Evolutionary conservation across 2,797 vertebrate genomes (phyloP).

Genomic region (Parauchenoglanis ngamensis): DNA sequence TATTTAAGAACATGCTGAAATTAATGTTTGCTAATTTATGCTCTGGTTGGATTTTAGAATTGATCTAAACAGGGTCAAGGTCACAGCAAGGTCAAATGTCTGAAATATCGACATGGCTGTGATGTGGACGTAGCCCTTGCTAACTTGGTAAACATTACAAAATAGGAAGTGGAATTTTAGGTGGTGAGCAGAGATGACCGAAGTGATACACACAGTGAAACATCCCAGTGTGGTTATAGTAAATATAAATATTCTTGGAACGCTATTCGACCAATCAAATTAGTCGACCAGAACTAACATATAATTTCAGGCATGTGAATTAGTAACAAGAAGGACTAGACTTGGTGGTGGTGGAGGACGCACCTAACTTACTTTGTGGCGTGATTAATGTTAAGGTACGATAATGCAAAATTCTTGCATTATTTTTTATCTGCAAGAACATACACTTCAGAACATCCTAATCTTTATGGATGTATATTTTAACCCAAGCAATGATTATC

Average conservation of each 20-base stretch:
- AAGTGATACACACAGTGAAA: not conserved
- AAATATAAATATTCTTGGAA: too few species aligned
- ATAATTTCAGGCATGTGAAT: not conserved
- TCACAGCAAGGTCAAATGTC: too few species aligned
- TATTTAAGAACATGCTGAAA: not conserved
- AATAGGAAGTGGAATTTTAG: not conserved
- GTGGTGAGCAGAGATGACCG: not conserved
- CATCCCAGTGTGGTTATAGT: not conserved
- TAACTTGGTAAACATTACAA: not conserved
- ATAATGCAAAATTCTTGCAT: not conserved
- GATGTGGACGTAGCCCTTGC: not conserved
- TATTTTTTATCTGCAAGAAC: not conserved
- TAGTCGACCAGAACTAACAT: not conserved
- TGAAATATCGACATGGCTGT: not conserved
- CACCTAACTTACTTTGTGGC: not conserved
- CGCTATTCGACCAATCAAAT: not conserved
- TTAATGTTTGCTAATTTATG: not conserved
- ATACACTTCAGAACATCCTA: not conserved
- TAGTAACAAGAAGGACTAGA: not conserved
- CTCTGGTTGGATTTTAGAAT: not conserved
- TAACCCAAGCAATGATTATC: not conserved
- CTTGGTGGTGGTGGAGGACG: not conserved
- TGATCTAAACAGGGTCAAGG: too few species aligned
- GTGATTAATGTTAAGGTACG: not conserved
- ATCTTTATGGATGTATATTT: not conserved